A percentile compares a stretch with the other conserved stretches of the same genome.
Evolutionary conservation across 2,797 vertebrate species (phyloP).

Genomic region (Ispidina lecontei): DNA sequence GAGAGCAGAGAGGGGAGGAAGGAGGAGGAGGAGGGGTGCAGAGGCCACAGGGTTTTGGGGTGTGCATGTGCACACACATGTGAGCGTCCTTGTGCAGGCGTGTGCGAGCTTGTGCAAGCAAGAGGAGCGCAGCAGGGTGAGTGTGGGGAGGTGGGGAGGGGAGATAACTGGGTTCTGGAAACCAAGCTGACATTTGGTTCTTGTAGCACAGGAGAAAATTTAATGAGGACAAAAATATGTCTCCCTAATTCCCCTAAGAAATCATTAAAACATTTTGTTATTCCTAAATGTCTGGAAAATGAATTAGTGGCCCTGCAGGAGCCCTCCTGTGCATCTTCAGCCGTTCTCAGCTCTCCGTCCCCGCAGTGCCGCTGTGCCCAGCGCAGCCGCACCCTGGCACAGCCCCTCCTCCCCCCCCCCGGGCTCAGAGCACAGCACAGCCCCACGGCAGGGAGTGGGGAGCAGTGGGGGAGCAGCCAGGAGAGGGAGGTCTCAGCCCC

Average conservation of each 20-base stretch:
- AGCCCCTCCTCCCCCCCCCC: no score
- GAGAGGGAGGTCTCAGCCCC: not conserved
- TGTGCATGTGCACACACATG: not conserved
- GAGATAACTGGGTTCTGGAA: constrained; percentile 56
- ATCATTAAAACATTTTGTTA: constrained; percentile 83
- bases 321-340: constrained; percentile 47
- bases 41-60: not conserved
- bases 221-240: constrained; percentile 80
- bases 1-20: not conserved
- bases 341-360: constrained; percentile 23
- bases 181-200: constrained; percentile 75
- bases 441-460: rapidly evolving
- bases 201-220: constrained; percentile 72
- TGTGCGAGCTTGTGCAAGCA: not conserved
- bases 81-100: not conserved
- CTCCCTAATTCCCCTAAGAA: constrained; percentile 80
- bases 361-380: not conserved
- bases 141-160: not conserved
- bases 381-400: not conserved
- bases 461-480: not conserved
- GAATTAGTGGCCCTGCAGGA: constrained; percentile 78
- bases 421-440: not conserved
- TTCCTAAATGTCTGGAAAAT: constrained; percentile 82
- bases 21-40: not conserved
- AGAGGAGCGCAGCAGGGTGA: not conserved